Evolutionary conservation across 2,113 vertebrate genomes (phyloP).

Genomic region (Psophia crepitans): DNA sequence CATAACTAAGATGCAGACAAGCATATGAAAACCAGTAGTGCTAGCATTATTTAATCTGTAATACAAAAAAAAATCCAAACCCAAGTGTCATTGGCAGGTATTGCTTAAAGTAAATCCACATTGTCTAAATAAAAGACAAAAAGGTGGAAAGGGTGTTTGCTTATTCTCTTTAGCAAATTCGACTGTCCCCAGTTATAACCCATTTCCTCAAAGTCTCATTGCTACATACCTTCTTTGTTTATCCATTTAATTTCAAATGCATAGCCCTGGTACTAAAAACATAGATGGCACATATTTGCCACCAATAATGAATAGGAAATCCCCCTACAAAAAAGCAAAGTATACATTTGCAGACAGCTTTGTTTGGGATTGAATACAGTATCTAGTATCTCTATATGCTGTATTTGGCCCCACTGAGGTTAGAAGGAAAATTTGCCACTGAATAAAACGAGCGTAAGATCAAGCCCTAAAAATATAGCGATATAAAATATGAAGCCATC

Average conservation of each 20-base stretch:
- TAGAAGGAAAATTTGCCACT: not conserved
- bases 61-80: not conserved
- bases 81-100: not conserved
- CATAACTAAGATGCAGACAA: not conserved
- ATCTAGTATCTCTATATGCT: not conserved
- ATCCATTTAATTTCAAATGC: not conserved
- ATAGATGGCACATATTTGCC: not conserved
- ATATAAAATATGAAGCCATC: not conserved
- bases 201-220: not conserved
- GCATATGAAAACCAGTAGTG: not conserved
- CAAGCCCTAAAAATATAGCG: not conserved
- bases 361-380: not conserved
- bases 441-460: not conserved
- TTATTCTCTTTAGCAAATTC: not conserved
- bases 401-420: not conserved
- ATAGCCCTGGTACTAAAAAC: not conserved
- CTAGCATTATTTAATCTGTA: not conserved
- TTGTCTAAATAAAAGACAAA: not conserved
- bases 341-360: not conserved
- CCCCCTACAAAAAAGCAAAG: fast-evolving
- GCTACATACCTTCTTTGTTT: not conserved
- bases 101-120: not conserved
- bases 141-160: not conserved
- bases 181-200: not conserved
- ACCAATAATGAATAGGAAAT: not conserved